These are phyloP conservation scores for Xyrichtys novacula DNA, from an alignment of 2,797 vertebrate genomes.

Conservation along the genomic window DNA sequence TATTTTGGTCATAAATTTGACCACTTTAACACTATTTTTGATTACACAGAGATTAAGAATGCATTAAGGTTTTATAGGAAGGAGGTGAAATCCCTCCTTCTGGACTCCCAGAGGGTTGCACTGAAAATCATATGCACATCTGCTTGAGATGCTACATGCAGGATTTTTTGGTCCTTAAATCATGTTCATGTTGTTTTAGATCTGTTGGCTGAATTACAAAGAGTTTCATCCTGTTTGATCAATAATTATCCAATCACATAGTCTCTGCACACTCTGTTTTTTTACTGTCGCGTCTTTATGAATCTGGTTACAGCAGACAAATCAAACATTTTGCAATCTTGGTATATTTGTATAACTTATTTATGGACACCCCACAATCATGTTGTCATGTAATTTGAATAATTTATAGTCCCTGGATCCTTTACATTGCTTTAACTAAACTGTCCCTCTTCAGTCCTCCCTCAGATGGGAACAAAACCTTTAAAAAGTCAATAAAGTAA, in stretches of 20 bases:
- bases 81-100: not conserved
- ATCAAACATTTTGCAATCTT: too few species aligned
- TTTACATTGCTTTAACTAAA: not conserved
- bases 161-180: too few species aligned
- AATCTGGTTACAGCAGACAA: too few species aligned
- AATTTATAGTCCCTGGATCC: not conserved
- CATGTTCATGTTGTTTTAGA: too few species aligned
- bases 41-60: conserved; percentile 17
- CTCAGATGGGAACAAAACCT: not conserved
- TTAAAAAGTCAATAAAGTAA: conserved; percentile 45
- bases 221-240: too few species aligned
- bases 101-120: not conserved
- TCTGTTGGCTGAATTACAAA: too few species aligned
- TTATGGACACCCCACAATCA: too few species aligned
- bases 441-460: not conserved
- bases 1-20: not conserved
- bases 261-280: not conserved
- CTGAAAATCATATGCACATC: not conserved
- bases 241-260: too few species aligned
- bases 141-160: too few species aligned
- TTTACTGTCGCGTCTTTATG: too few species aligned
- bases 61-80: not conserved
- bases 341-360: too few species aligned
- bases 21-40: not conserved
- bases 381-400: too few species aligned